phyloP scores from a whole-genome alignment of 2,888 invertebrate species.

The Ashinkailepas kermadecensis region DNA sequence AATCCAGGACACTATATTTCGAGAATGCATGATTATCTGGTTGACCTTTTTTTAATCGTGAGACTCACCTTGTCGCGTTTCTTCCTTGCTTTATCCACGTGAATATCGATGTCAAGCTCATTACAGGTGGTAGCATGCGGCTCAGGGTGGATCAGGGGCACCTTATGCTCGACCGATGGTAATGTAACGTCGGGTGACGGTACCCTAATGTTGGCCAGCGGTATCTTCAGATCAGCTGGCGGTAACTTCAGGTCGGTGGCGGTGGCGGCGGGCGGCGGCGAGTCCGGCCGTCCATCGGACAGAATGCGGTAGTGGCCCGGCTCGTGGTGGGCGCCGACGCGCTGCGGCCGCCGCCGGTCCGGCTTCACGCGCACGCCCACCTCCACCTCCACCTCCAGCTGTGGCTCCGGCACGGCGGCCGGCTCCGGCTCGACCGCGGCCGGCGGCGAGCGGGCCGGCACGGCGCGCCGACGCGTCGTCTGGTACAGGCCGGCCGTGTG shows the following conservation, averaged over 20 bases:
- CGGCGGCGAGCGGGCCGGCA: neutral
- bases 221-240: neutral
- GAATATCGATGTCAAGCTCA: neutral
- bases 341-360: slow-evolving; percentile 1
- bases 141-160: neutral
- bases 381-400: neutral
- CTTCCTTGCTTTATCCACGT: neutral
- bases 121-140: neutral
- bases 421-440: neutral
- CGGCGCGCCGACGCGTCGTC: neutral
- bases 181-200: too few species aligned
- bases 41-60: too few species aligned
- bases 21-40: too few species aligned
- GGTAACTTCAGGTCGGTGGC: neutral
- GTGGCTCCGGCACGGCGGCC: neutral
- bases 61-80: neutral
- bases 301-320: neutral
- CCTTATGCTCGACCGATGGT: too few species aligned
- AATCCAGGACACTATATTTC: too few species aligned
- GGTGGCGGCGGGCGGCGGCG: neutral
- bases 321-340: neutral
- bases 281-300: neutral
- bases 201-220: too few species aligned
- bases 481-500: neutral
- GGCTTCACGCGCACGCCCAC: neutral